Base-by-base conservation (phyloP, 2,797 vertebrate species). In the Melanogrammus aeglefinus region DNA sequence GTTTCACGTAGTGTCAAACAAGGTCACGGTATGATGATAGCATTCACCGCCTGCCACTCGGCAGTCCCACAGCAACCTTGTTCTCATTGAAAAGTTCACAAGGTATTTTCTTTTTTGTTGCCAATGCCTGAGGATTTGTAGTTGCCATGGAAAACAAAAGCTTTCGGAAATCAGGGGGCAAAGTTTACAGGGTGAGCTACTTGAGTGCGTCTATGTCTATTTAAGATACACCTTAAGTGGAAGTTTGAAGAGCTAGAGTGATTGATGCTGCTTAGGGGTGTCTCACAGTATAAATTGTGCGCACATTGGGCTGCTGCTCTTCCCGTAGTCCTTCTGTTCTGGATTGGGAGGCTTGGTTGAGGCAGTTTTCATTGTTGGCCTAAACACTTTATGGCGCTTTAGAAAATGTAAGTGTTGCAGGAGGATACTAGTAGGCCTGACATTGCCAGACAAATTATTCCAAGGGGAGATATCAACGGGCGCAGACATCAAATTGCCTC, bases 91-190 rank as follows among this genome's bases (percentile, higher is more conserved):
- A 81, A 89, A 91, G 89, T 92, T 91, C 89, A 89, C 86, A 88
- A 88, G 90, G 85, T 91, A 85, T 80, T 85, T 83, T 33, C 3
- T 81, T 89, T 39, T 72, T 74, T 77, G n/a, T 90, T 87, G 79
- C 77, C 77, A 80, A 79, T 81, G 86, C 80, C 85, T 82, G 82
- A 31, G 77, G 88, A 91, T 91, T n/a, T n/a, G n/a, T 90, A 87
- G 90, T 92, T 89, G 79, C 90, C 88, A 88, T 91, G 86, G 90
- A 90, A 86, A 92, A 90, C n/a, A n/a, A 88, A 90, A 91, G 79
- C 84, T 84, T 79, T 87, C 38, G 27, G 81, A 87, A 86, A 80
- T 86, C 80, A 66, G 82, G 70, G 76, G 82, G 78, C 88, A 87
- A 85, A 81, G 63, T 71, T 76, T 85, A 72, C 75, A 78, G 35